Evolutionary conservation across 2,888 invertebrate genomes (phyloP).

Genomic region (Chrysomela aeneicollis): DNA sequence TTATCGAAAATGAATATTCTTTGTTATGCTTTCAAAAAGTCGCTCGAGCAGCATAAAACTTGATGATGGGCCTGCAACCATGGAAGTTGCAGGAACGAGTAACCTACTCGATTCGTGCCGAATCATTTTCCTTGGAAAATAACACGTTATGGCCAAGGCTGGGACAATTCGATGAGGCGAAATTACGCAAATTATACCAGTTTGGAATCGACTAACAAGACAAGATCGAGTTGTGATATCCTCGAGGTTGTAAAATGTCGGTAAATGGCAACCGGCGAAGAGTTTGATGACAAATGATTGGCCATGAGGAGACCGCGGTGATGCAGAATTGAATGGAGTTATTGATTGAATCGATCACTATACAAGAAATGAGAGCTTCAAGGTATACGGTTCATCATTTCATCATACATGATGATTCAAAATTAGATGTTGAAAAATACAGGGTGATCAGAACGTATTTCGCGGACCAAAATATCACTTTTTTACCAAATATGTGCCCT

Average conservation of each 20-base stretch:
- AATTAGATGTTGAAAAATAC: no score
- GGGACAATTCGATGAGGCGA: conserved; percentile 1
- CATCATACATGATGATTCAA: no score
- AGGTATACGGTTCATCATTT: no score
- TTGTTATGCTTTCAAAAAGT: background rate
- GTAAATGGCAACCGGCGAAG: background rate
- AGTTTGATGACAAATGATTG: conserved; percentile 1
- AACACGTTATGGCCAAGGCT: conserved; percentile 11
- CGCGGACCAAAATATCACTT: no score
- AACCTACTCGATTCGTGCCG: conserved; percentile 7
- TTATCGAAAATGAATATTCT: conserved; percentile 16
- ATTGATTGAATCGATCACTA: background rate
- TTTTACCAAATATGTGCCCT: no score
- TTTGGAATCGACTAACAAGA: background rate
- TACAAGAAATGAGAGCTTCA: no score
- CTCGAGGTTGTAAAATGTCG: background rate
- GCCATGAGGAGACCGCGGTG: background rate
- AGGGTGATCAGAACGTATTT: no score
- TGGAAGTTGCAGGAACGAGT: conserved; percentile 2
- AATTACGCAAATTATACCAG: conserved; percentile 11
- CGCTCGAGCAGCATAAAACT: conserved; percentile 11
- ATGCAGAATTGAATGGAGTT: background rate
- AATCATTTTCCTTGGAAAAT: conserved; percentile 19
- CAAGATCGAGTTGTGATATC: conserved; percentile 1
- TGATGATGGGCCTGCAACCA: conserved; percentile 6